A percentile compares a stretch with the other conserved stretches of the same genome.
phyloP scores from a whole-genome alignment of 2,888 invertebrate genomes.

The Drosophila atripex region DNA sequence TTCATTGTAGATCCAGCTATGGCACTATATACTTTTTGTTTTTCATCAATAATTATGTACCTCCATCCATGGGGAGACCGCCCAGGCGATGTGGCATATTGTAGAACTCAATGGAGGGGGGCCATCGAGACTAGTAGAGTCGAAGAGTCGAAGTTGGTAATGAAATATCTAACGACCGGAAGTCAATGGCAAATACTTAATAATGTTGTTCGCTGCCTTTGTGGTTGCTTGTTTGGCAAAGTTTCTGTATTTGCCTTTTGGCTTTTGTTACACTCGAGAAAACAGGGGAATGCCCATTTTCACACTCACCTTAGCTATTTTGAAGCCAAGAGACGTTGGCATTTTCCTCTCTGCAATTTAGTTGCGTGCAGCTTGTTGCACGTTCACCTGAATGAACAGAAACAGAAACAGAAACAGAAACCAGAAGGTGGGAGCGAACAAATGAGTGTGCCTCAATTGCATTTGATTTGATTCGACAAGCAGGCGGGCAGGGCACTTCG shows the following conservation, averaged over 20 bases:
- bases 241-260: conserved; percentile 52
- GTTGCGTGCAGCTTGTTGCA: conserved; percentile 37
- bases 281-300: not conserved
- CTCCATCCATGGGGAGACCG: too few species aligned
- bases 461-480: conserved; percentile 42
- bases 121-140: conserved; percentile 14
- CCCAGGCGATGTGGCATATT: too few species aligned
- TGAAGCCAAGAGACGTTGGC: conserved; percentile 22
- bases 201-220: conserved; percentile 73
- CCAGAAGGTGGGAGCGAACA: not conserved
- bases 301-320: not conserved
- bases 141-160: conserved; percentile 66
- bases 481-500: conserved; percentile 9
- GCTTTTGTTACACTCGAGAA: conserved; percentile 39
- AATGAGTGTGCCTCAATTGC: conserved; percentile 36
- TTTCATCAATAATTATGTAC: conserved; percentile 29
- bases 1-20: conserved; percentile 15
- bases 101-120: conserved; percentile 63
- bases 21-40: conserved; percentile 35
- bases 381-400: conserved; percentile 12
- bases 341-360: conserved; percentile 62
- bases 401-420: too few species aligned
- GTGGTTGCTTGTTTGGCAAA: conserved; percentile 53
- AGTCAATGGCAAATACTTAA: conserved; percentile 81
- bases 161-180: conserved; percentile 81